A percentile compares a stretch with the other conserved stretches of the same genome.
Evolutionary conservation across 1,140 invertebrate species (phyloP).

Genomic region (Microvelia longipes): DNA sequence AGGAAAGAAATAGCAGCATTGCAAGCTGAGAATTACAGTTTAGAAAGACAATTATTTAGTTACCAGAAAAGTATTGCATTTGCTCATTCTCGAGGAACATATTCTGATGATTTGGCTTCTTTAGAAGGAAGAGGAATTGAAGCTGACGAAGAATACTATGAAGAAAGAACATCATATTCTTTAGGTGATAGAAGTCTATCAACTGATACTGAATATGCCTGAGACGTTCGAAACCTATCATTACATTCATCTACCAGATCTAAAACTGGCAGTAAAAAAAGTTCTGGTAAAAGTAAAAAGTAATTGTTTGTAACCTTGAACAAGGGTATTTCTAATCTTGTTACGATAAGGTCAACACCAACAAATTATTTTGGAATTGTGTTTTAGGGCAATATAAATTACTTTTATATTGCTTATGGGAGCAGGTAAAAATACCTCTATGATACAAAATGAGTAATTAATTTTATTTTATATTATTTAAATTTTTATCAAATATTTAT

Average conservation of each 20-base stretch:
- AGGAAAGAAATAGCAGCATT: slow-evolving; percentile 66
- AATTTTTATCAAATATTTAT: too few relatives aligned
- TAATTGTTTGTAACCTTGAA: too few relatives aligned
- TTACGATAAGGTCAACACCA: too few relatives aligned
- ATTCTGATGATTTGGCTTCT: slow-evolving; percentile 33
- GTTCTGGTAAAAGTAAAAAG: too few relatives aligned
- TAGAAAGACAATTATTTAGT: slow-evolving; percentile 72
- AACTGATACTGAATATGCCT: slow-evolving; percentile 59
- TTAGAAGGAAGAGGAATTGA: slow-evolving; percentile 23
- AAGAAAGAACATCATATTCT: slow-evolving; percentile 23
- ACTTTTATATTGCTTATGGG: too few relatives aligned
- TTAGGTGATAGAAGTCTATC: slow-evolving; percentile 42
- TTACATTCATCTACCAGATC: not conserved
- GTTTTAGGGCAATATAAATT: too few relatives aligned
- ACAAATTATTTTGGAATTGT: too few relatives aligned
- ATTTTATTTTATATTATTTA: too few relatives aligned
- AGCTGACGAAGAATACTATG: slow-evolving; percentile 24
- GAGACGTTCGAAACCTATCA: slow-evolving; percentile 27
- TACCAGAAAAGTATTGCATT: slow-evolving; percentile 74
- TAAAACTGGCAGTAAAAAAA: too few relatives aligned
- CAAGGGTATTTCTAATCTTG: too few relatives aligned
- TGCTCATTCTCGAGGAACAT: slow-evolving; percentile 41
- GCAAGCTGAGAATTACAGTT: slow-evolving; percentile 69
- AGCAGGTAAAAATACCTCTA: too few relatives aligned
- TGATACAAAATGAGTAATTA: too few relatives aligned